Evolutionary conservation across 2,113 vertebrate species (phyloP).

Genomic region (Osmerus mordax): DNA sequence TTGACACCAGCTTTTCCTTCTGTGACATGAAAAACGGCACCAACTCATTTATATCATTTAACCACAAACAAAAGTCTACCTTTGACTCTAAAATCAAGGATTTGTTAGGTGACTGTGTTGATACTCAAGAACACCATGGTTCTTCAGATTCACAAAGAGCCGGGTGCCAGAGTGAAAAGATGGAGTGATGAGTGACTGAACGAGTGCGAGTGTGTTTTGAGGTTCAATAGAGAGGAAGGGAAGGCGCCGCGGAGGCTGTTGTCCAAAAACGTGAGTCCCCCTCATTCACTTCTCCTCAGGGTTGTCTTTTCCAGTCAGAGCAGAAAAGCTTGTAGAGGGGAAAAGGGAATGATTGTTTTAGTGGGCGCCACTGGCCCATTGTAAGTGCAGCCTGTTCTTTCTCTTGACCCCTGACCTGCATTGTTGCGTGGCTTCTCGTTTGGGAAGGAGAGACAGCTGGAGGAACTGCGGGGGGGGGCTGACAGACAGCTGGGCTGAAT

Average conservation of each 20-base stretch:
- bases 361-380: conserved; percentile 76
- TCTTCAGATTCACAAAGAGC: conserved; percentile 59
- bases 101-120: conserved; percentile 37
- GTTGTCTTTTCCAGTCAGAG: conserved; percentile 76
- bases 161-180: conserved; percentile 44
- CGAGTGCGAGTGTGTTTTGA: conserved; percentile 44
- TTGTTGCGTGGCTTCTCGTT: conserved; percentile 73
- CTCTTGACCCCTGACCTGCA: conserved; percentile 79
- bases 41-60: conserved; percentile 51
- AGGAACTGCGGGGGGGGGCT: conserved; percentile 68
- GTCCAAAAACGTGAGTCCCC: conserved; percentile 39
- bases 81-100: conserved; percentile 53
- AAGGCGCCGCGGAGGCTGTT: conserved; percentile 58
- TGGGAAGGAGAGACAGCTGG: conserved; percentile 66
- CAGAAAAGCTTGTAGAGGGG: conserved; percentile 19
- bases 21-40: not conserved
- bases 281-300: conserved; percentile 48
- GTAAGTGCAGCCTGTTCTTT: conserved; percentile 81
- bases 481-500: conserved; percentile 77
- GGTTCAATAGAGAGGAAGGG: conserved; percentile 43
- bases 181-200: conserved; percentile 44
- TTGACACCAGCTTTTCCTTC: not conserved
- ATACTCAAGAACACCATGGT: conserved; percentile 51
- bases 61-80: conserved; percentile 37
- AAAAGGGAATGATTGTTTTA: conserved; percentile 75